phyloP scores from a whole-genome alignment of 2,888 invertebrate genomes.

The Amphipoea oculea region DNA sequence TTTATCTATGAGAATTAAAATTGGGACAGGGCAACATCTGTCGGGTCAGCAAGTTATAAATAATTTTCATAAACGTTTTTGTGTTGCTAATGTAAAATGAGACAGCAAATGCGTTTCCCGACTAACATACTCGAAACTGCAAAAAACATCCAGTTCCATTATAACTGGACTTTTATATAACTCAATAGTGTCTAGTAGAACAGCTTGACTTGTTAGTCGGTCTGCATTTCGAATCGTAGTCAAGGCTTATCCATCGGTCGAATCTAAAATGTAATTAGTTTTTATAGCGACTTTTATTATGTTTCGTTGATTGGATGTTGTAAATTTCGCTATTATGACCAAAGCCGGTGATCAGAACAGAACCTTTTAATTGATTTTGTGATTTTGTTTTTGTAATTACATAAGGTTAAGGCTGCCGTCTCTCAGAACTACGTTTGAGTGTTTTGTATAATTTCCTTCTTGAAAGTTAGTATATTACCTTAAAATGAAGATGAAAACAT shows the following conservation, averaged over 20 bases:
- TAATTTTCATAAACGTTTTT: neutral
- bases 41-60: no score
- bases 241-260: constrained; percentile 61
- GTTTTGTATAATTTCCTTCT: neutral
- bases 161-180: constrained; percentile 19
- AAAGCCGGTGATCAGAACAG: constrained; percentile 57
- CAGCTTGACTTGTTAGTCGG: constrained; percentile 36
- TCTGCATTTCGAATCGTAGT: constrained; percentile 60
- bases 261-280: constrained; percentile 65
- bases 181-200: constrained; percentile 31
- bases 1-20: no score
- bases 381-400: constrained; percentile 45
- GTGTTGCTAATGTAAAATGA: neutral
- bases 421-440: neutral
- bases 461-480: constrained; percentile 1
- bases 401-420: constrained; percentile 27
- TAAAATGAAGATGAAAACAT: constrained; percentile 23
- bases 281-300: constrained; percentile 71
- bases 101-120: neutral
- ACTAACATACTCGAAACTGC: neutral
- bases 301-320: constrained; percentile 68
- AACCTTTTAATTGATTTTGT: constrained; percentile 58
- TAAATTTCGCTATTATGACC: constrained; percentile 67
- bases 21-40: no score
- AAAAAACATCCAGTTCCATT: neutral